These are phyloP conservation scores for Cydia pomonella DNA, from an alignment of 1,140 invertebrate genomes.

Conservation along the genomic window DNA sequence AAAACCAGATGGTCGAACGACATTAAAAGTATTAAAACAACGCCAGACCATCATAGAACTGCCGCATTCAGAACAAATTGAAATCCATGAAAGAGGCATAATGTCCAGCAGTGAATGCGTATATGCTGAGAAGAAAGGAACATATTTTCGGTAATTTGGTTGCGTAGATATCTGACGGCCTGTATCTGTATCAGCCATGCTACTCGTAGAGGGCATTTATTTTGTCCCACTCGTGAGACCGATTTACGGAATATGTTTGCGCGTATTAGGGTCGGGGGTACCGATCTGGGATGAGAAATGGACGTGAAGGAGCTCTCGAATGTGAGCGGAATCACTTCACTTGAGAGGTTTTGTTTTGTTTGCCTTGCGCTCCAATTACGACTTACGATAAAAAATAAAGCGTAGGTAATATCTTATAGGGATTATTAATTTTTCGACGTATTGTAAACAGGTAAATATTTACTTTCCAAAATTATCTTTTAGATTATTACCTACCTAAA, in stretches of 20 bases:
- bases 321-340: constrained; percentile 15
- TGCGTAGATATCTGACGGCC: too few species aligned
- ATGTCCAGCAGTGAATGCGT: too few species aligned
- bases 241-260: constrained; percentile 21
- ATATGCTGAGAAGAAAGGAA: too few species aligned
- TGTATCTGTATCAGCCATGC: not conserved
- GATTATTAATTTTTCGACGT: not conserved
- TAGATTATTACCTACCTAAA: too few species aligned
- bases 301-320: constrained; percentile 4
- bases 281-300: constrained; percentile 25
- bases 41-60: too few species aligned
- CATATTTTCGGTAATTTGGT: too few species aligned
- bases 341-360: constrained; percentile 20
- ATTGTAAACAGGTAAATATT: not conserved
- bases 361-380: not conserved
- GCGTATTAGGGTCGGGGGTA: not conserved
- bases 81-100: too few species aligned
- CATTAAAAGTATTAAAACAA: too few species aligned
- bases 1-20: too few species aligned
- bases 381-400: not conserved
- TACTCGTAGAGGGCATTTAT: not conserved
- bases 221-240: not conserved
- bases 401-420: not conserved
- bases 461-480: too few species aligned
- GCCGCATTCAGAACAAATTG: too few species aligned